A percentile compares a stretch with the other conserved stretches of the same genome.
Conservation (phyloP, 2,888 invertebrate species). For the Cephus runcator region DNA sequence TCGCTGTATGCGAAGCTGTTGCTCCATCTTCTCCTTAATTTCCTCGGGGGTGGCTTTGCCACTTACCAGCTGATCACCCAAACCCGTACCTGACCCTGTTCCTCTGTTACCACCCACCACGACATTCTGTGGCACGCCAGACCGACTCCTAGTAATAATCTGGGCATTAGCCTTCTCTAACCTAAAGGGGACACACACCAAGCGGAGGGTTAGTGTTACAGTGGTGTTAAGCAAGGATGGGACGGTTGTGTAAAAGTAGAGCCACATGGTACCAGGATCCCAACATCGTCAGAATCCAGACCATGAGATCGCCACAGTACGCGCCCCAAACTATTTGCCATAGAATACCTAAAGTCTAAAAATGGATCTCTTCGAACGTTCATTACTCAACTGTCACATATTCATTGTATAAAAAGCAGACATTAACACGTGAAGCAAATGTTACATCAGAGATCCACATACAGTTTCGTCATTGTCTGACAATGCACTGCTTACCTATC, state of each 20-base stretch:
- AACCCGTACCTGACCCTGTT: constrained; percentile 30
- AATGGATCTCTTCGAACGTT: not conserved
- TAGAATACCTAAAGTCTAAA: not conserved
- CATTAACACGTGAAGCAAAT: not conserved
- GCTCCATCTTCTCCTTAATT: constrained; percentile 91
- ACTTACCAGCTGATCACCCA: constrained; percentile 62
- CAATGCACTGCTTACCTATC: constrained; percentile 72
- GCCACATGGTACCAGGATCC: not conserved
- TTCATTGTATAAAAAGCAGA: not conserved
- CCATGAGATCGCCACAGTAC: not conserved
- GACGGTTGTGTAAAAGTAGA: constrained; percentile 23
- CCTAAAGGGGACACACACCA: constrained; percentile 65
- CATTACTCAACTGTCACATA: not conserved
- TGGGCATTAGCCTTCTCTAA: constrained; percentile 78
- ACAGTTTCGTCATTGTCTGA: constrained; percentile 10
- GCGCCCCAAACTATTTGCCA: not conserved
- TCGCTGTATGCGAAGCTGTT: constrained; percentile 87
- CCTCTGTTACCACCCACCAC: constrained; percentile 63
- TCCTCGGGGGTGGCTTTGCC: constrained; percentile 77
- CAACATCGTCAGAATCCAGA: not conserved
- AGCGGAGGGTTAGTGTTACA: constrained; percentile 57
- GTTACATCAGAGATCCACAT: not conserved
- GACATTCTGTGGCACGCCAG: constrained; percentile 74
- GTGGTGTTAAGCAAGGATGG: constrained; percentile 52
- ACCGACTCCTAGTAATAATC: constrained; percentile 83